These are phyloP conservation scores for Rhea americana DNA, from an alignment of 2,113 vertebrate species.

Conservation along the genomic window DNA sequence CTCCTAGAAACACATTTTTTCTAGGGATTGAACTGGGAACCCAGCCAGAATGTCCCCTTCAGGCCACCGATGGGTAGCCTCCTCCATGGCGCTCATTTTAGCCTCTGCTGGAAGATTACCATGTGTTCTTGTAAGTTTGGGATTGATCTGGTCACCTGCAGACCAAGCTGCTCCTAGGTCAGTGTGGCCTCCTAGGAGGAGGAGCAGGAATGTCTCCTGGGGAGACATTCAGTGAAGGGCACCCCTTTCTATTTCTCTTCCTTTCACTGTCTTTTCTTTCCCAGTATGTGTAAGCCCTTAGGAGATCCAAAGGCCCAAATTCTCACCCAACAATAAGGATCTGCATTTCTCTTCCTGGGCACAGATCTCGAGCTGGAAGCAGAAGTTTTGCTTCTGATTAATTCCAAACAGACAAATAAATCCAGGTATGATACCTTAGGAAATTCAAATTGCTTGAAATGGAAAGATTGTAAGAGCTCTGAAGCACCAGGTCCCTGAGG, in stretches of 20 bases:
- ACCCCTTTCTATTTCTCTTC: not conserved
- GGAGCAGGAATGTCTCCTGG: not conserved
- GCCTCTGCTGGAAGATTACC: not conserved
- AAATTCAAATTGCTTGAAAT: not conserved
- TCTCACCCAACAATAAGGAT: not conserved
- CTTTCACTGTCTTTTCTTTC: not conserved
- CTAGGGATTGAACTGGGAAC: not conserved
- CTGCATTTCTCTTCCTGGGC: not conserved
- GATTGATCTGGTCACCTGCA: not conserved
- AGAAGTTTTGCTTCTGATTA: not conserved
- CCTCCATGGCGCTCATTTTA: not conserved
- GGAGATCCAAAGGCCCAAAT: not conserved
- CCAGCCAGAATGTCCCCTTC: not conserved
- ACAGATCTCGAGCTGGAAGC: not conserved
- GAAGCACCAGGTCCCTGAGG: not conserved
- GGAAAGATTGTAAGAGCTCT: not conserved
- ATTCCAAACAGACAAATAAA: not conserved
- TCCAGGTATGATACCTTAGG: not conserved
- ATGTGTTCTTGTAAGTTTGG: not conserved
- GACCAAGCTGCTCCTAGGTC: not conserved
- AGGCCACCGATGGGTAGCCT: not conserved
- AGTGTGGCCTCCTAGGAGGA: not conserved
- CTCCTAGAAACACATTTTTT: not conserved
- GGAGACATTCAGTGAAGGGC: not conserved
- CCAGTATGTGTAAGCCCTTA: not conserved